Base-by-base conservation (phyloP, 2,113 vertebrate genomes). In the Genyomyrus donnyi region DNA sequence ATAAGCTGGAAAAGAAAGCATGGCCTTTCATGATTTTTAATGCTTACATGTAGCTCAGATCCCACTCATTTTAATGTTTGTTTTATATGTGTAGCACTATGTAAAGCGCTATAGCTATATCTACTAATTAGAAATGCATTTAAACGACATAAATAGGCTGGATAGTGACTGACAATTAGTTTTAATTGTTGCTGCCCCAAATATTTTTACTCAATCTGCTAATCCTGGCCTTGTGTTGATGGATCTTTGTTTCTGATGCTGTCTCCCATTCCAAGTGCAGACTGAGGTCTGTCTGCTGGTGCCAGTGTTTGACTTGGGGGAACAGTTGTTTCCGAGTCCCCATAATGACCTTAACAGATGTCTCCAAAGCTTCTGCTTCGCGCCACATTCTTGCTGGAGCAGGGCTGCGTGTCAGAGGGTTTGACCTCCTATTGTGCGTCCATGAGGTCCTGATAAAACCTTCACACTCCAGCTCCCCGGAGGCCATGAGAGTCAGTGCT, bases 281-380 rank as follows among this genome's bases (percentile, higher is more conserved):
- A 86, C 24, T n/a, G 48, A 86, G 48, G 48, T 49, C 45, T 50
- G 84, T 86, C 45, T 39, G 8, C 48, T 17, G 15, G 50, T 87
- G 85, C 49, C 85, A 87, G 85, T 7, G 15, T 87, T 53, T 52
- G 49, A 85, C 19, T 35, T 53, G 85, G 85, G 50, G 85, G 83
- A 48, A 53, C 50, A 53, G 49, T 87, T 49, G 48, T 87, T 39
- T 35, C 31, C 1, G 39, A 53, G 27, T 87, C 27, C 49, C 85
- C 49, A n/a, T 87, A 53, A 87, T 87, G 85, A 53, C 85, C 49
- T 87, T 53, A 87, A 31, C 85, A 87, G 85, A 56, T 53, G 85
- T 31, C 13, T 21, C 31, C 31, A 53, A 31, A 53, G 48, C 49
- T 31, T 27, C 27, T 87, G 50, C 49, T 19, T 7, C 2, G 2